Conservation (phyloP, 1,140 invertebrate genomes). For the Trichoplusia ni region DNA sequence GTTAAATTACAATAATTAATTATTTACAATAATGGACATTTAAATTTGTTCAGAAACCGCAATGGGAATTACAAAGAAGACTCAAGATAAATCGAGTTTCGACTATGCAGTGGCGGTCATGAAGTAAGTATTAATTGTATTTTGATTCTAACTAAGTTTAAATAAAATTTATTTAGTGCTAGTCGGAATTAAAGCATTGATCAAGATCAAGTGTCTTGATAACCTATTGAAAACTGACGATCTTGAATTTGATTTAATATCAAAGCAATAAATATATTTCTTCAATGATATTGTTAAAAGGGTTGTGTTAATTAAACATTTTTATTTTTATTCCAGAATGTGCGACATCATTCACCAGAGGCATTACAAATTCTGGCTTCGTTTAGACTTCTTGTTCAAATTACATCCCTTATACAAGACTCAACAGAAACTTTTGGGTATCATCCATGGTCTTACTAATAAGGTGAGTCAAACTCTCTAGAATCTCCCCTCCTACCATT, state of each 20-base stretch:
- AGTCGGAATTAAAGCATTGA: too few relatives aligned
- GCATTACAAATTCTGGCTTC: slow-evolving; percentile 83
- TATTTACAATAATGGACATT: neutral
- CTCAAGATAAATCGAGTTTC: slow-evolving; percentile 84
- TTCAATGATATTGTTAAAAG: neutral
- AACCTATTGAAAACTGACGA: too few relatives aligned
- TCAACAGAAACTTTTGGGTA: slow-evolving; percentile 83
- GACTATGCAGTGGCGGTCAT: slow-evolving; percentile 88
- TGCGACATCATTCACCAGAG: slow-evolving; percentile 87
- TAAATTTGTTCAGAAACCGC: slow-evolving; percentile 84
- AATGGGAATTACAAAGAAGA: slow-evolving; percentile 86
- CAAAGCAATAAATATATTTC: too few relatives aligned
- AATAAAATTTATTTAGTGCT: too few relatives aligned
- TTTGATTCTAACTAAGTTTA: too few relatives aligned
- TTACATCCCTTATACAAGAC: slow-evolving; percentile 82
- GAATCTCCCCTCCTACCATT: neutral
- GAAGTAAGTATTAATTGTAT: slow-evolving; percentile 82
- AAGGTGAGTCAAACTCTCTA: slow-evolving; percentile 61
- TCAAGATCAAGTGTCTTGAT: too few relatives aligned
- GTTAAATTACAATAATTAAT: neutral
- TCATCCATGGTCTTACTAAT: slow-evolving; percentile 85
- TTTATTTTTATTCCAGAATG: slow-evolving; percentile 80
- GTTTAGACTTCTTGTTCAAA: slow-evolving; percentile 83
- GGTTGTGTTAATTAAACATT: neutral
- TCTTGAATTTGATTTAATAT: too few relatives aligned